Evolutionary conservation across 2,888 invertebrate species (phyloP).

Genomic region (Agrilus mali): DNA sequence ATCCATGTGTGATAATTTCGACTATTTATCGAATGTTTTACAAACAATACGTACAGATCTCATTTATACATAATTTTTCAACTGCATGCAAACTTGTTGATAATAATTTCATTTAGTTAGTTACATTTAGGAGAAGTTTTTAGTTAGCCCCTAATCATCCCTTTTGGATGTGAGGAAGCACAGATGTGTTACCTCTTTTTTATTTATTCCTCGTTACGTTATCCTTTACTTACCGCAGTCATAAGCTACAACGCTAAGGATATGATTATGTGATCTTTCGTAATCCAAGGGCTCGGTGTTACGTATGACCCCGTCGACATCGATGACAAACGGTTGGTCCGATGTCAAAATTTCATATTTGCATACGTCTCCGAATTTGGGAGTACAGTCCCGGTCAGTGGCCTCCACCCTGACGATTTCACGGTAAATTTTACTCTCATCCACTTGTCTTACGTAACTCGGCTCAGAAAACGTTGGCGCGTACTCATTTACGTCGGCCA

Average conservation of each 20-base stretch:
- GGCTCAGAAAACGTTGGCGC: conserved; percentile 84
- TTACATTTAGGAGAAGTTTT: no score
- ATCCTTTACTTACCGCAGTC: conserved; percentile 61
- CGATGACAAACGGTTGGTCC: conserved; percentile 82
- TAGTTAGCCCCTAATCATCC: no score
- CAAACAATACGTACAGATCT: no score
- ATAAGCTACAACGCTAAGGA: conserved; percentile 90
- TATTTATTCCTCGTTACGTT: not conserved
- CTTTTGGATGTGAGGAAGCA: no score
- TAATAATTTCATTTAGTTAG: no score
- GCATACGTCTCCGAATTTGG: conserved; percentile 90
- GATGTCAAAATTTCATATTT: conserved; percentile 91
- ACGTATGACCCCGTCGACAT: conserved; percentile 86
- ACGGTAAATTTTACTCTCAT: conserved; percentile 81
- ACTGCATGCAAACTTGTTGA: no score
- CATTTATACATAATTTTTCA: no score
- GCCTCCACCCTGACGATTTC: conserved; percentile 88
- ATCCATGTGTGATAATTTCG: no score
- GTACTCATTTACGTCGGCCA: conserved; percentile 93
- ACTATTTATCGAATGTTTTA: no score
- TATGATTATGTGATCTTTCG: conserved; percentile 88
- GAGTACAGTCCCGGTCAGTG: conserved; percentile 89
- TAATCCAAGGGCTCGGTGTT: conserved; percentile 91
- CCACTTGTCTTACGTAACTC: conserved; percentile 79
- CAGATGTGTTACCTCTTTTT: no score